A percentile compares a stretch with the other conserved stretches of the same genome.
Conservation (phyloP, 2,113 vertebrate species). For the Corythornis madagascariensis region DNA sequence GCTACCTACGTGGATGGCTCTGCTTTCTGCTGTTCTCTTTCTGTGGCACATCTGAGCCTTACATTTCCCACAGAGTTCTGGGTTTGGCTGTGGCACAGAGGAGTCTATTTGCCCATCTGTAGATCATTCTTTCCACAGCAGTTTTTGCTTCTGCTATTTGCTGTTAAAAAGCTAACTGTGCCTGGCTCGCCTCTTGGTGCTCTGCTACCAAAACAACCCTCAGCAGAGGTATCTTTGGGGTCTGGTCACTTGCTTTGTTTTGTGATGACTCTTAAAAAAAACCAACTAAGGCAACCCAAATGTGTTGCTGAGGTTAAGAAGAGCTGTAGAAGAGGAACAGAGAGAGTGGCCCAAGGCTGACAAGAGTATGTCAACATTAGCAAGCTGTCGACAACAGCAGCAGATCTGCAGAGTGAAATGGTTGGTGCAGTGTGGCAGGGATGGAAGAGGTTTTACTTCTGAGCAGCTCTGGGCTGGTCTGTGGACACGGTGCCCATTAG, state of each 20-base stretch:
- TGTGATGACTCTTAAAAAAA: slow-evolving; percentile 23
- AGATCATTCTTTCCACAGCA: neutral
- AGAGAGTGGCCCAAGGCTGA: slow-evolving; percentile 62
- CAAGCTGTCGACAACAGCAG: slow-evolving; percentile 67
- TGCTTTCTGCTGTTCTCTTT: neutral
- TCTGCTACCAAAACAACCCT: neutral
- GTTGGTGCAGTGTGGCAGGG: neutral
- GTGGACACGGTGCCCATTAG: neutral
- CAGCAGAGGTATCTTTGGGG: neutral
- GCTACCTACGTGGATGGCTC: neutral
- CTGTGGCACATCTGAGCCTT: neutral
- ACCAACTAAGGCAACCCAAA: neutral
- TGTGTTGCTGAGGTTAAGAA: slow-evolving; percentile 23
- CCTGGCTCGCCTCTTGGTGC: neutral
- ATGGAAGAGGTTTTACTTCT: slow-evolving; percentile 35
- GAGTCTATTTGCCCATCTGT: slow-evolving; percentile 51
- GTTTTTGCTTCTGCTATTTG: slow-evolving; percentile 11
- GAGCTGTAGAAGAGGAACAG: slow-evolving; percentile 7
- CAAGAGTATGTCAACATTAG: slow-evolving; percentile 56
- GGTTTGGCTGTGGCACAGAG: slow-evolving; percentile 42
- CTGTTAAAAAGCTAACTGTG: neutral
- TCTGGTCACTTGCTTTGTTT: neutral
- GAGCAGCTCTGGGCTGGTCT: slow-evolving; percentile 24
- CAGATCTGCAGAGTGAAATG: neutral
- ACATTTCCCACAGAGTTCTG: neutral